Conservation (phyloP, 2,888 invertebrate genomes). For the Eupeodes luniger region DNA sequence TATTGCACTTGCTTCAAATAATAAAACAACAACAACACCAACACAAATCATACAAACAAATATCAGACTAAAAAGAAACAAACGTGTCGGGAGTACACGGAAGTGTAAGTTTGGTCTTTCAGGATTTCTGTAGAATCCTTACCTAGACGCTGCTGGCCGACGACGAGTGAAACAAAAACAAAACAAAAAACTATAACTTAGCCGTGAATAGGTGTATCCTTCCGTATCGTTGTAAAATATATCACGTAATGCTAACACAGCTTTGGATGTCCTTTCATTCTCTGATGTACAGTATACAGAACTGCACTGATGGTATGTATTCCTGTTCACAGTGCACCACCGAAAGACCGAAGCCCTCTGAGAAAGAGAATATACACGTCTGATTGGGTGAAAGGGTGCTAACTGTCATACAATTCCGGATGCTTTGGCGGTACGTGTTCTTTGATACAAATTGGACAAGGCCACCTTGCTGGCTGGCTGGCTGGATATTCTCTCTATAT, state of each 20-base stretch:
- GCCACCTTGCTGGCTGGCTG: constrained; percentile 21
- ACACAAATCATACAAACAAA: neutral
- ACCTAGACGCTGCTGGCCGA: neutral
- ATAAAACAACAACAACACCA: constrained; percentile 24
- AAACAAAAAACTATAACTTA: neutral
- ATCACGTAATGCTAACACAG: constrained; percentile 70
- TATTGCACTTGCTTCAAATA: constrained; percentile 2
- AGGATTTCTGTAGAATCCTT: constrained; percentile 15
- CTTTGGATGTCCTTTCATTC: constrained; percentile 33
- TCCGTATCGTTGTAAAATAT: constrained; percentile 59
- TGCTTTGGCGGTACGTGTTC: constrained; percentile 59
- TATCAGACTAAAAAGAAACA: neutral
- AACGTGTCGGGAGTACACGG: neutral
- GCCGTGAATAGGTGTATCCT: constrained; percentile 31
- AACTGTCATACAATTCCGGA: constrained; percentile 56
- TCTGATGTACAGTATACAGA: neutral
- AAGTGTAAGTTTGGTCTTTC: constrained; percentile 53
- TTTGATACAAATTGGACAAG: constrained; percentile 56
- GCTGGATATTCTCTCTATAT: too few relatives aligned
- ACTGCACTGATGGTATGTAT: too few relatives aligned
- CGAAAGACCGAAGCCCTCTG: neutral
- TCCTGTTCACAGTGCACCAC: constrained; percentile 4
- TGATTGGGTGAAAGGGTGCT: constrained; percentile 63
- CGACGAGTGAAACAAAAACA: neutral
- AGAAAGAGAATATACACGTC: constrained; percentile 33